Percentiles rank a stretch among this genome's conserved stretches.
These are phyloP conservation scores for Agrotis clavis DNA, from an alignment of 2,888 invertebrate genomes.

Conservation along the genomic window DNA sequence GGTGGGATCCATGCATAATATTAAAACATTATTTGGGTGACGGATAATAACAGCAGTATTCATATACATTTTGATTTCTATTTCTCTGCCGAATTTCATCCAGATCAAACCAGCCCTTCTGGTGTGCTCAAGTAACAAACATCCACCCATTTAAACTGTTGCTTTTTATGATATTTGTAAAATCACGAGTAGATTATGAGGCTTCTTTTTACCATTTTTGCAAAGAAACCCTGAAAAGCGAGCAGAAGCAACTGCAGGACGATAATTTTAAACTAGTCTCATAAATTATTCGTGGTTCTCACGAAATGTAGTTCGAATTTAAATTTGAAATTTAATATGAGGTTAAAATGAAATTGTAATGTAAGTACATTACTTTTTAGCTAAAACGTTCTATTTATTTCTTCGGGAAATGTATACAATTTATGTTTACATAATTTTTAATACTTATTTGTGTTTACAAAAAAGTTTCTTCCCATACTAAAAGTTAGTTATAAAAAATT, in stretches of 20 bases:
- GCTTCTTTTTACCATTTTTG: neutral
- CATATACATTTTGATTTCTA: neutral
- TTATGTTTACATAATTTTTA: no score
- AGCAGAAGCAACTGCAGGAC: neutral
- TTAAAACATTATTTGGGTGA: neutral
- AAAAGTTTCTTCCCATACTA: no score
- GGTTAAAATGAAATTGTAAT: neutral
- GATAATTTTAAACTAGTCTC: conserved; percentile 1
- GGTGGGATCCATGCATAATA: neutral
- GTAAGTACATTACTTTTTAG: neutral
- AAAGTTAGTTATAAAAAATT: no score
- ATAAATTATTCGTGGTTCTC: neutral
- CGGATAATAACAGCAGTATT: neutral
- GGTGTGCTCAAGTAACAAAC: no score
- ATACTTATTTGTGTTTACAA: no score
- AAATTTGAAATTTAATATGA: neutral
- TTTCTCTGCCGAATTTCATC: no score
- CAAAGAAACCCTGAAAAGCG: neutral
- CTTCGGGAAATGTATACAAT: no score
- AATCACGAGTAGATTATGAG: neutral
- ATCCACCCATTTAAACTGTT: no score
- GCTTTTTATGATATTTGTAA: no score
- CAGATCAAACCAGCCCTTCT: no score
- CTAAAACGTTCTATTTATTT: no score
- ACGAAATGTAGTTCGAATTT: neutral